A percentile compares a stretch with the other conserved stretches of the same genome.
Conservation (phyloP, 53 echinoderm and acorn worm genomes). For the Echinarachnius parma region DNA sequence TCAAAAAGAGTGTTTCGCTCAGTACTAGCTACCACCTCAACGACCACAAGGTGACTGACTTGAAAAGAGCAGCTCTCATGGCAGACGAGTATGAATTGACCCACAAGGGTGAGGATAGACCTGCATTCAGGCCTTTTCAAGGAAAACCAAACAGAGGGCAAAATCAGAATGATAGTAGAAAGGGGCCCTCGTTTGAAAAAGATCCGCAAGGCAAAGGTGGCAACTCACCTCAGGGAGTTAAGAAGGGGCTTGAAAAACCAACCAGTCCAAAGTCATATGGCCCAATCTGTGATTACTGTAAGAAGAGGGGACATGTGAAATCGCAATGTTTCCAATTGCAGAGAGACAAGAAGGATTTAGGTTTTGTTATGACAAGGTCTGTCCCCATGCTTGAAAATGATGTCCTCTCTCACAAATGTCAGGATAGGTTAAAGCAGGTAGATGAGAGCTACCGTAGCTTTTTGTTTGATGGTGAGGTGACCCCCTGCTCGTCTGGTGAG, state of each 20-base stretch:
- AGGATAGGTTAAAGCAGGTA: background rate
- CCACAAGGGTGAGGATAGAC: background rate
- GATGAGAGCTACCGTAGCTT: constrained; percentile 1
- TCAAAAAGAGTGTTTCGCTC: background rate
- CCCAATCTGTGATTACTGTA: no score
- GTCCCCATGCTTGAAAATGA: no score
- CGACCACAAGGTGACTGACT: background rate
- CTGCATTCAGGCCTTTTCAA: background rate
- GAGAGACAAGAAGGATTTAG: background rate
- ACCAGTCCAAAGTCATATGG: no score
- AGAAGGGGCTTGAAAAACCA: no score
- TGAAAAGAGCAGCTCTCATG: background rate
- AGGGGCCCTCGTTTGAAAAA: background rate
- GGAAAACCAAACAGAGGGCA: background rate
- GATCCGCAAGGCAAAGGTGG: background rate
- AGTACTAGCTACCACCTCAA: background rate
- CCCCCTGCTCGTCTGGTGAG: background rate
- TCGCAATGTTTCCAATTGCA: background rate
- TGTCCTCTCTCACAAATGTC: background rate
- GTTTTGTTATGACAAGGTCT: background rate
- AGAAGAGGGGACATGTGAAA: constrained; percentile 1
- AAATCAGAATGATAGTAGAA: background rate
- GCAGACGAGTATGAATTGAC: background rate
- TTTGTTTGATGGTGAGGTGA: constrained; percentile 1
- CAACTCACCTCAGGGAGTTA: background rate